Conservation (phyloP, 53 echinoderm and acorn worm species). For the Hippasteria phrygiana region DNA sequence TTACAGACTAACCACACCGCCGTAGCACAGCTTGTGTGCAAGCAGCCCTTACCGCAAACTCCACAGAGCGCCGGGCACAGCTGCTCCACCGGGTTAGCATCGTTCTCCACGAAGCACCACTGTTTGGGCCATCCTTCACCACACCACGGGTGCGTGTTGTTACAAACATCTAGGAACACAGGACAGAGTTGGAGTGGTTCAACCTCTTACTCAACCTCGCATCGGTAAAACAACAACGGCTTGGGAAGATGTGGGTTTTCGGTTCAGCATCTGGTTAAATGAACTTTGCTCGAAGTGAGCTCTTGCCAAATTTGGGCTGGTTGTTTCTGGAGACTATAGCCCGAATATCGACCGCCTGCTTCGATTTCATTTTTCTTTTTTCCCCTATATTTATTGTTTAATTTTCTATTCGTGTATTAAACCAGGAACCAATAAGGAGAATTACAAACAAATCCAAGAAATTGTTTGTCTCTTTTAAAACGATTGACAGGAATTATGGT, state of each 20-base stretch:
- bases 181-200: not conserved
- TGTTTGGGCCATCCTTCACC: conserved; percentile 95
- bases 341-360: too few relatives aligned
- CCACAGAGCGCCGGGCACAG: conserved; percentile 96
- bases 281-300: not conserved
- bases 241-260: not conserved
- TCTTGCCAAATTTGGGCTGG: too few relatives aligned
- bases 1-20: not conserved
- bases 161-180: conserved; percentile 82
- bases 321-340: too few relatives aligned
- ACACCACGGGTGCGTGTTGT: conserved; percentile 95
- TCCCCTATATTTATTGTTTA: too few relatives aligned
- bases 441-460: too few relatives aligned
- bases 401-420: too few relatives aligned
- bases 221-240: not conserved
- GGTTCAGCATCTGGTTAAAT: too few relatives aligned
- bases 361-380: too few relatives aligned
- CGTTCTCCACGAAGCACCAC: conserved; percentile 94
- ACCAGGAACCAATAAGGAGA: too few relatives aligned
- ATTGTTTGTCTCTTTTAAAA: too few relatives aligned
- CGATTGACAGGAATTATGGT: too few relatives aligned
- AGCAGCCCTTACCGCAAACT: conserved; percentile 96
- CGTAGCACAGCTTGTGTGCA: too few relatives aligned
- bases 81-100: conserved; percentile 93
- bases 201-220: not conserved